phyloP scores from a whole-genome alignment of 1,140 invertebrate species.

The Eupeodes corollae region DNA sequence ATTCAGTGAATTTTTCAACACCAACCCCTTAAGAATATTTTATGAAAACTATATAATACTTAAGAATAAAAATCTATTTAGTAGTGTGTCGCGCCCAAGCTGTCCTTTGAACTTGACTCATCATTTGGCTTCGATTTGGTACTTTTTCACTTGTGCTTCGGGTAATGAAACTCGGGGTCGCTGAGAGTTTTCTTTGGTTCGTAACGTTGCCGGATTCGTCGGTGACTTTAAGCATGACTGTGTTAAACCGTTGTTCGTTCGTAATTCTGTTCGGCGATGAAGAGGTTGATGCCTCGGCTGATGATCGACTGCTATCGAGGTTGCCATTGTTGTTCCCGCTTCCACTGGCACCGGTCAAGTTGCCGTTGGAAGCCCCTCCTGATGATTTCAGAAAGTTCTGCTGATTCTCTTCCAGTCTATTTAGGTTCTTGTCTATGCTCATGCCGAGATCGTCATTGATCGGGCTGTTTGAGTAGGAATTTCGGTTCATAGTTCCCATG shows the following conservation, averaged over 20 bases:
- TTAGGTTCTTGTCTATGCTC: conserved; percentile 35
- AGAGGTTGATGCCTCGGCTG: conserved; percentile 22
- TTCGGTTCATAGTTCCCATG: conserved; percentile 27
- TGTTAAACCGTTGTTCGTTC: conserved; percentile 11
- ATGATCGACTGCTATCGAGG: conserved; percentile 26
- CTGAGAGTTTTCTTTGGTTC: conserved; percentile 31
- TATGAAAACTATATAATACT: too few species aligned
- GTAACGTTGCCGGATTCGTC: conserved; percentile 31
- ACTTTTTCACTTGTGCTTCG: conserved; percentile 74
- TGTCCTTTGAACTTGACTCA: conserved; percentile 67
- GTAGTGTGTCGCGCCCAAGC: conserved; percentile 78
- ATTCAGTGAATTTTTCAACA: too few species aligned
- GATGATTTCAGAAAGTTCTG: conserved; percentile 58
- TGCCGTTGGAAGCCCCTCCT: conserved; percentile 40
- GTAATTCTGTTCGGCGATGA: conserved; percentile 19
- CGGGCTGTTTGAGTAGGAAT: conserved; percentile 28
- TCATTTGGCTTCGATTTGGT: conserved; percentile 67
- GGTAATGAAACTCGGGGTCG: conserved; percentile 49
- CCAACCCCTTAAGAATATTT: too few species aligned
- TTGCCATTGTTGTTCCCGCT: conserved; percentile 19
- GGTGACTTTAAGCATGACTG: conserved; percentile 26
- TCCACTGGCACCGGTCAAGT: conserved; percentile 24
- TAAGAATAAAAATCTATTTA: conserved; percentile 45
- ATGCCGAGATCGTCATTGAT: conserved; percentile 24
- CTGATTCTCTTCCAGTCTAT: conserved; percentile 39